Percentiles rank a stretch among this genome's conserved stretches.
Evolutionary conservation across 2,888 invertebrate species (phyloP).

Genomic region (Peribatodes rhomboidaria): DNA sequence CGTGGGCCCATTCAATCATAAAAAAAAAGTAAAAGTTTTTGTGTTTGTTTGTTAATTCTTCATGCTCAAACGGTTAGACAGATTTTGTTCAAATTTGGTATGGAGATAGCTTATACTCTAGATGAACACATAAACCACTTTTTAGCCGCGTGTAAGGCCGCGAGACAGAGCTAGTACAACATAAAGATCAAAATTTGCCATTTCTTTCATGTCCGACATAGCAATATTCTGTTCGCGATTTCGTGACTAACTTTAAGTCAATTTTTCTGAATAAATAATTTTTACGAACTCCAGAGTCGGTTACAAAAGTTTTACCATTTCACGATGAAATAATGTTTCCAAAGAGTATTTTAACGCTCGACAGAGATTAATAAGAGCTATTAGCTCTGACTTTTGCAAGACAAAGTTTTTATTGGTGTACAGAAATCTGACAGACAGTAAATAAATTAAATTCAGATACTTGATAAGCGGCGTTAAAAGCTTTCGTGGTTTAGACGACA

Average conservation of each 20-base stretch:
- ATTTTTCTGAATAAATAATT: slow-evolving; percentile 23
- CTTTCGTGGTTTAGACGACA: not conserved
- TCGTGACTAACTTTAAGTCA: not conserved
- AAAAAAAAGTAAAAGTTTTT: too few species aligned
- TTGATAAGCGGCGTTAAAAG: not conserved
- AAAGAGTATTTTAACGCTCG: slow-evolving; percentile 21
- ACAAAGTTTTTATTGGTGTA: slow-evolving; percentile 22
- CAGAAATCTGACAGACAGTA: slow-evolving; percentile 15
- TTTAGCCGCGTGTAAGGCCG: too few species aligned
- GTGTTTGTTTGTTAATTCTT: too few species aligned
- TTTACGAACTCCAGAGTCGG: slow-evolving; percentile 12
- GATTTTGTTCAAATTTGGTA: too few species aligned
- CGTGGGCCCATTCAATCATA: too few species aligned
- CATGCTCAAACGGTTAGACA: too few species aligned
- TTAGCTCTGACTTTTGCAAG: slow-evolving; percentile 10
- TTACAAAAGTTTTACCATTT: slow-evolving; percentile 21
- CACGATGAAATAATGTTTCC: slow-evolving; percentile 17
- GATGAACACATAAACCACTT: too few species aligned
- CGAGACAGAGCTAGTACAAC: too few species aligned
- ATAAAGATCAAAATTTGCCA: not conserved
- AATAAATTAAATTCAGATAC: slow-evolving; percentile 2
- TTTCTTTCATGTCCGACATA: not conserved
- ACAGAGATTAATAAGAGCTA: slow-evolving; percentile 25
- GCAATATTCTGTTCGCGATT: not conserved
- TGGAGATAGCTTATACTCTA: too few species aligned